Percentiles rank a stretch among this genome's conserved stretches.
Conservation (phyloP, 2,888 invertebrate genomes). For the Diarsia rubi region DNA sequence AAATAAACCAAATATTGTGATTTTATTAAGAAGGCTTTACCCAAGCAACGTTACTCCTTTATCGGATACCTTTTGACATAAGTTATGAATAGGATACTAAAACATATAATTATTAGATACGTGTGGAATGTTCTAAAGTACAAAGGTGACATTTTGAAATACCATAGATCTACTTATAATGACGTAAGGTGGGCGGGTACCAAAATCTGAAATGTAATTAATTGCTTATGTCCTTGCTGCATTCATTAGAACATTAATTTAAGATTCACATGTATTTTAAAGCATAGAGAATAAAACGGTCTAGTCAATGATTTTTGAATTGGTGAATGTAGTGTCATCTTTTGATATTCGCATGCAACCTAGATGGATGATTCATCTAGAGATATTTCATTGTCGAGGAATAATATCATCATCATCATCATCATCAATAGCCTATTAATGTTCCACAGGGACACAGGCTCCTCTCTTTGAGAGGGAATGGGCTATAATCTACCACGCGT, state of each 20-base stretch:
- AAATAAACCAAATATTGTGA: conserved; percentile 56
- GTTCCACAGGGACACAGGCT: no score
- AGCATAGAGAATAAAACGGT: neutral
- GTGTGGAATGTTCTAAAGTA: conserved; percentile 37
- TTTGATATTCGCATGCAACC: neutral
- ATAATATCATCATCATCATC: no score
- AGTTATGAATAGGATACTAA: conserved; percentile 46
- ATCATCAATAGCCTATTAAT: no score
- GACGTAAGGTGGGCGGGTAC: conserved; percentile 47
- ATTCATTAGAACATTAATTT: conserved; percentile 13
- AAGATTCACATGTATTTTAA: conserved; percentile 1
- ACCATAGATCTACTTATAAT: conserved; percentile 33
- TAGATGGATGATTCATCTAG: neutral
- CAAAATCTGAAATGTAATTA: conserved; percentile 29
- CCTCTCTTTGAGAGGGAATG: no score
- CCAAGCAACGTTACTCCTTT: conserved; percentile 41
- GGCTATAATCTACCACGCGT: no score
- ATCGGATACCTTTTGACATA: conserved; percentile 45
- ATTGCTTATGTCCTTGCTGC: conserved; percentile 16
- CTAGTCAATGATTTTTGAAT: neutral
- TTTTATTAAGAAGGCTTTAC: conserved; percentile 37
- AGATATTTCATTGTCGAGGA: neutral
- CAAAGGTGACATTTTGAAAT: conserved; percentile 62
- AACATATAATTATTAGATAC: conserved; percentile 60
- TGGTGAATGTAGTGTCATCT: neutral